Base-by-base conservation (phyloP, 1,140 invertebrate species). In the Vanessa atalanta region DNA sequence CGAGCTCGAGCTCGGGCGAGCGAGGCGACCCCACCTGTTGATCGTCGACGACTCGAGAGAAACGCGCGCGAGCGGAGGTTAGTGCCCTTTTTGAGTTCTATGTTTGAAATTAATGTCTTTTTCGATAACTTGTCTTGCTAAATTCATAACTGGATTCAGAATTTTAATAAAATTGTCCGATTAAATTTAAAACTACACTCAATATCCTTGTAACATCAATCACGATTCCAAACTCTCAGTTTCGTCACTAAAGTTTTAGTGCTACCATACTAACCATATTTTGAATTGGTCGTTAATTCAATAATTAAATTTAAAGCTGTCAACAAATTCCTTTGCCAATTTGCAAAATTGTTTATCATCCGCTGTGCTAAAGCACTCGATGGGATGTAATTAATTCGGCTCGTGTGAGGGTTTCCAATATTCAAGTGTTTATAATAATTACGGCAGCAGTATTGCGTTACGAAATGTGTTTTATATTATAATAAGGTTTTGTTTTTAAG, bases 21-120 rank as follows among this genome's bases (percentile, higher is more conserved):
- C 76, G 57, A 82, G 81, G 66, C 84, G 84, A 72, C 88, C 88
- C 72, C 86, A 92, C 90, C 88, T 90, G 90, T 90, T 92, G 88
- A 92, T 92, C 78, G 84, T 92, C 68, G 90, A 90, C 84, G 88
- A 92, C 77, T 89, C 88, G 74, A 83, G 88, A 71, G 85, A 91
- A 80, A 76, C 86, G 63, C 83, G 84, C 79, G 75, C 80, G 16
- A 85, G 70, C 26, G 85, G 87, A 90, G 89, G 89, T 91, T 83
- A 91, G 89, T 89, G 76, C 66, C 72, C 75, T 75, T 51, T 66
- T 65, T 16, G 61, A 70, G 60, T 70, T 65, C 64, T n/a, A 73
- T 20, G 47, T 63, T 64, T 68, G 14, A 55, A 55, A 57, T 37
- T 26, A 31, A 51, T 50, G 8, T 50, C 48, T 23, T 20, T 6